phyloP scores from a whole-genome alignment of 1,140 invertebrate species.

The Ooceraea biroi region DNA sequence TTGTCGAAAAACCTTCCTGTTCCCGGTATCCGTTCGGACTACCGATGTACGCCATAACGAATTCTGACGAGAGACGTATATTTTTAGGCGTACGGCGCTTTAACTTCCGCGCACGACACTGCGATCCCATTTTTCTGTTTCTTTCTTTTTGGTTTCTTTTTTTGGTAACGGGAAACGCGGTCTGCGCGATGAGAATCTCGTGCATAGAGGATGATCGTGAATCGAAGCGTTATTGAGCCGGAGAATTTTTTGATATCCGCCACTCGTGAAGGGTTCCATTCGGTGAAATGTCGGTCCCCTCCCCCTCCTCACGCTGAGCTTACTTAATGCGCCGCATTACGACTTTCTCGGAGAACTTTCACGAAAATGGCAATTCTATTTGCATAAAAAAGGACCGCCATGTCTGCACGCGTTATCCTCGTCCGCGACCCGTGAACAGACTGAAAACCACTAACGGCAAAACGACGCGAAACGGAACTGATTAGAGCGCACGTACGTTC shows the following conservation, averaged over 20 bases:
- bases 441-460: not conserved
- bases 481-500: no score
- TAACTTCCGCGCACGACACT: slow-evolving; percentile 1
- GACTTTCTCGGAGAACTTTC: slow-evolving; percentile 1
- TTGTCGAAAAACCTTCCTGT: slow-evolving; percentile 33
- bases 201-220: no score
- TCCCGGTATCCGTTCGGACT: slow-evolving; percentile 30
- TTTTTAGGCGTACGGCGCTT: not conserved
- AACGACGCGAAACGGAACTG: slow-evolving; percentile 14
- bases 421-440: no score
- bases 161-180: not conserved
- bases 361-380: not conserved
- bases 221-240: not conserved
- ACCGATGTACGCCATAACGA: slow-evolving; percentile 33
- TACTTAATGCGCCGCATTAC: not conserved
- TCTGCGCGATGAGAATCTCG: not conserved
- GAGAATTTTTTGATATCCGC: not conserved
- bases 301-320: not conserved
- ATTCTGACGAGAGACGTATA: slow-evolving; percentile 22
- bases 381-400: not conserved
- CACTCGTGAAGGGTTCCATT: not conserved
- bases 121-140: not conserved
- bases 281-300: not conserved
- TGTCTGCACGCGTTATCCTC: not conserved
- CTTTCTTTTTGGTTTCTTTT: not conserved